These are phyloP conservation scores for Pituophis catenifer DNA, from an alignment of 2,113 vertebrate species.

Conservation along the genomic window DNA sequence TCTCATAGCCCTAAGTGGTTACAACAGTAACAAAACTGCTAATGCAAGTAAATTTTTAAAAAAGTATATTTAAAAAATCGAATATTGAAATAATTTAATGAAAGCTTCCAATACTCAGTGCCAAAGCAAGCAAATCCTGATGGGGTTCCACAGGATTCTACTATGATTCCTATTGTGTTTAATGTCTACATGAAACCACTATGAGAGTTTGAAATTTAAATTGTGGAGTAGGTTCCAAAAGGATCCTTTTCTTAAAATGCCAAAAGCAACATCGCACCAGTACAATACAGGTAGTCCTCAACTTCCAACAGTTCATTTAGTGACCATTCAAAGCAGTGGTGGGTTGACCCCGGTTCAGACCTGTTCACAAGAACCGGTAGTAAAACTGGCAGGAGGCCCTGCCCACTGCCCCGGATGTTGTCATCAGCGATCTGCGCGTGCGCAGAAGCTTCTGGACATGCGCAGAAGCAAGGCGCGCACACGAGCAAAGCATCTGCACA, in stretches of 20 bases:
- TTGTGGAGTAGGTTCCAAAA: not conserved
- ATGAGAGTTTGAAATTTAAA: not conserved
- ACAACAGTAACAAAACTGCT: not conserved
- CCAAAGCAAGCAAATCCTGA: not conserved
- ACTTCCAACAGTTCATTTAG: not conserved
- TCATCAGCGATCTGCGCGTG: too few species aligned
- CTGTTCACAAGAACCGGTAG: too few species aligned
- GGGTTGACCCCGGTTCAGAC: too few species aligned
- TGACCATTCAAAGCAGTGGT: not conserved
- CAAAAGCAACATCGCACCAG: not conserved
- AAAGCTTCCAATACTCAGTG: not conserved
- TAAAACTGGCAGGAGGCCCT: too few species aligned
- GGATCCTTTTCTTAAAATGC: not conserved
- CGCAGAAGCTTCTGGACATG: too few species aligned
- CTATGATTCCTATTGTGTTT: not conserved
- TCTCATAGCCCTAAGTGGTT: not conserved
- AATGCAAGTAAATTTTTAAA: not conserved
- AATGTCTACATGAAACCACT: not conserved
- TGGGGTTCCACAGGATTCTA: not conserved
- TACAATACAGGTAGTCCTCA: not conserved
- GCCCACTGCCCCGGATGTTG: too few species aligned
- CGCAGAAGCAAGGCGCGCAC: too few species aligned
- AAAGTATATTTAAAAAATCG: not conserved
- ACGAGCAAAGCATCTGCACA: too few species aligned
- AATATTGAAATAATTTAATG: not conserved